Conservation (phyloP, 2,888 invertebrate species). For the Amphipyra tragopoginis region DNA sequence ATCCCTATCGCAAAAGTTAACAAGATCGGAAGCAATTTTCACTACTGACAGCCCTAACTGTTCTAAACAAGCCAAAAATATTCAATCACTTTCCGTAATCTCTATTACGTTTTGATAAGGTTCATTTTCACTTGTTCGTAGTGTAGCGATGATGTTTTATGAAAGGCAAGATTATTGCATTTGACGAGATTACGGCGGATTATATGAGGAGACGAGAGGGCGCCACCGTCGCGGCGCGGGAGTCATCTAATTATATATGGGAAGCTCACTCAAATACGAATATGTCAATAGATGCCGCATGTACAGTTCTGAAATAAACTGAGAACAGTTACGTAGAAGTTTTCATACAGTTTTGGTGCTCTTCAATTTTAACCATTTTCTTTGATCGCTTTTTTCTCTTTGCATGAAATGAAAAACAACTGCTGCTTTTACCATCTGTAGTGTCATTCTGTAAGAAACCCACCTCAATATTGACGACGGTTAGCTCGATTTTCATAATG, state of each 20-base stretch:
- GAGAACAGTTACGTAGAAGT: background rate
- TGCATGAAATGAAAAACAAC: too few species aligned
- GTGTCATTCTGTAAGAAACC: too few species aligned
- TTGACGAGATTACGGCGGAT: slow-evolving; percentile 71
- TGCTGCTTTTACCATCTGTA: too few species aligned
- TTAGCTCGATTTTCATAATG: too few species aligned
- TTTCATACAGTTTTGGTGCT: too few species aligned
- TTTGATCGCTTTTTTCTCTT: too few species aligned
- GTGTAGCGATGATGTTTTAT: slow-evolving; percentile 26
- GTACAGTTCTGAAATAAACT: background rate
- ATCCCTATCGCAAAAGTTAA: slow-evolving; percentile 68
- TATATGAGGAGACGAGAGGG: slow-evolving; percentile 56
- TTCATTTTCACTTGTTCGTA: slow-evolving; percentile 40
- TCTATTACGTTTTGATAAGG: slow-evolving; percentile 43
- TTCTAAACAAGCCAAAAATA: slow-evolving; percentile 40
- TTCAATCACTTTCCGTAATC: slow-evolving; percentile 12
- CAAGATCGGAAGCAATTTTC: slow-evolving; percentile 76
- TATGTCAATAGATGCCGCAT: background rate
- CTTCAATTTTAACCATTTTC: too few species aligned
- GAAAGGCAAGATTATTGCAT: slow-evolving; percentile 67
- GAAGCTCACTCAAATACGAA: slow-evolving; percentile 5
- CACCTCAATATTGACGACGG: too few species aligned
- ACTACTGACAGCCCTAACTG: slow-evolving; percentile 69
- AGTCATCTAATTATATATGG: slow-evolving; percentile 72
- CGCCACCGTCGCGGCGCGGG: slow-evolving; percentile 49